A percentile compares a stretch with the other conserved stretches of the same genome.
phyloP scores from a whole-genome alignment of 2,797 vertebrate genomes.

The Scarus forsteni region DNA sequence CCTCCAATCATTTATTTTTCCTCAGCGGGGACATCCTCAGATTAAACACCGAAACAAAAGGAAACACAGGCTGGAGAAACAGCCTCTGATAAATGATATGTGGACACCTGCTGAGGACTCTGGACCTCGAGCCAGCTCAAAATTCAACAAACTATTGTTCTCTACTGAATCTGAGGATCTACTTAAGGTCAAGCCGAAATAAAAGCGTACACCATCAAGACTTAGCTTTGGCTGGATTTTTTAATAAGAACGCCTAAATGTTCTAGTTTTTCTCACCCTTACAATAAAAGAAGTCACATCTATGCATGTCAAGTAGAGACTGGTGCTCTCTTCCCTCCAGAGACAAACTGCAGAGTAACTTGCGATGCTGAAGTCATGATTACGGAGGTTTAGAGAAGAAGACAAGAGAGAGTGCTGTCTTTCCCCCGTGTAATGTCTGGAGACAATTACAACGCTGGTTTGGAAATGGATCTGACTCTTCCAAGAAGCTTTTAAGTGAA shows the following conservation, averaged over 20 bases:
- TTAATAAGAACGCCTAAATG: conserved; percentile 20
- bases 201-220: conserved; percentile 35
- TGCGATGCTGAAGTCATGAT: conserved; percentile 22
- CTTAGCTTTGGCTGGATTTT: conserved; percentile 34
- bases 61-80: conserved; percentile 39
- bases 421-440: conserved; percentile 44
- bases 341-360: conserved; percentile 24
- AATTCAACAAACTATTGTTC: conserved; percentile 32
- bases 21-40: conserved; percentile 37
- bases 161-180: conserved; percentile 11
- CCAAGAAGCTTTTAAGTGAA: conserved; percentile 58
- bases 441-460: conserved; percentile 53
- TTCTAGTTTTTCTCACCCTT: not conserved
- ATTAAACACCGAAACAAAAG: conserved; percentile 41
- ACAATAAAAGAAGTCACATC: not conserved
- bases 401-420: conserved; percentile 13
- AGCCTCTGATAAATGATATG: conserved; percentile 35
- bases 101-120: conserved; percentile 45
- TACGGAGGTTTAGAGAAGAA: conserved; percentile 4
- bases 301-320: conserved; percentile 12
- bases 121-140: conserved; percentile 11
- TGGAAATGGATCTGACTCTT: conserved; percentile 58
- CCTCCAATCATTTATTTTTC: conserved; percentile 43
- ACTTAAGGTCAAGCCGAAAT: conserved; percentile 25
- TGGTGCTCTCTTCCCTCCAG: not conserved